Percentiles rank a stretch among this genome's conserved stretches.
Evolutionary conservation across 2,113 vertebrate genomes (phyloP).

Genomic region (Pituophis catenifer): DNA sequence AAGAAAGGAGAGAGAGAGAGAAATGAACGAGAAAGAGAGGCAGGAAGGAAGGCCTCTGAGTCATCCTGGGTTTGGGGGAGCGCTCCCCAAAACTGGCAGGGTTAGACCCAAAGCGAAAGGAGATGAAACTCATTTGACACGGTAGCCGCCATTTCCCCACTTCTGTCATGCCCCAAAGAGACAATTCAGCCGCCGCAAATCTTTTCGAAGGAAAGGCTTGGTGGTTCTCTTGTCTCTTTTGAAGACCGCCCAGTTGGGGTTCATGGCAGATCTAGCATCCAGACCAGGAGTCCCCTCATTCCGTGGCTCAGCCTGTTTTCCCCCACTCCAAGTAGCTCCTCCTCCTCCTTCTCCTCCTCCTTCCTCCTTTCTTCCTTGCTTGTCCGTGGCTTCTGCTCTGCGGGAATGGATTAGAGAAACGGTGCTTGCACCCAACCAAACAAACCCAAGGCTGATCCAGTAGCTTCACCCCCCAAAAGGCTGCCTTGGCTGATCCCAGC

Average conservation of each 20-base stretch:
- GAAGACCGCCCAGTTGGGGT: not conserved
- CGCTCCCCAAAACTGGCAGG: not conserved
- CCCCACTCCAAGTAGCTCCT: no score
- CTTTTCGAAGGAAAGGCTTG: not conserved
- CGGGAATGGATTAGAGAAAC: not conserved
- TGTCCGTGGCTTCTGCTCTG: not conserved
- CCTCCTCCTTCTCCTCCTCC: not conserved
- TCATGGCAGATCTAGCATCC: not conserved
- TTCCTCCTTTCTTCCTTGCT: not conserved
- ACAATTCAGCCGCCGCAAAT: not conserved
- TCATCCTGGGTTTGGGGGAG: not conserved
- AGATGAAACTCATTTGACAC: not conserved
- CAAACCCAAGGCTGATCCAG: not conserved
- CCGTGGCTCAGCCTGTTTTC: not conserved
- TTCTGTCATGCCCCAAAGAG: not conserved
- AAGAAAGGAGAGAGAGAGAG: no score
- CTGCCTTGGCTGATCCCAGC: not conserved
- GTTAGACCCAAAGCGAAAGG: not conserved
- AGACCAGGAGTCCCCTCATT: not conserved
- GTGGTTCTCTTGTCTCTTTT: not conserved
- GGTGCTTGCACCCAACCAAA: not conserved
- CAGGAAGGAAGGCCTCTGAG: not conserved
- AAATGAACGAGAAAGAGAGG: no score
- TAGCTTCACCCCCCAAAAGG: not conserved
- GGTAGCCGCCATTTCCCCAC: not conserved